Percentiles rank a stretch among this genome's conserved stretches.
Evolutionary conservation across 2,888 invertebrate species (phyloP).

Genomic region (Petrolisthes manimaculis): DNA sequence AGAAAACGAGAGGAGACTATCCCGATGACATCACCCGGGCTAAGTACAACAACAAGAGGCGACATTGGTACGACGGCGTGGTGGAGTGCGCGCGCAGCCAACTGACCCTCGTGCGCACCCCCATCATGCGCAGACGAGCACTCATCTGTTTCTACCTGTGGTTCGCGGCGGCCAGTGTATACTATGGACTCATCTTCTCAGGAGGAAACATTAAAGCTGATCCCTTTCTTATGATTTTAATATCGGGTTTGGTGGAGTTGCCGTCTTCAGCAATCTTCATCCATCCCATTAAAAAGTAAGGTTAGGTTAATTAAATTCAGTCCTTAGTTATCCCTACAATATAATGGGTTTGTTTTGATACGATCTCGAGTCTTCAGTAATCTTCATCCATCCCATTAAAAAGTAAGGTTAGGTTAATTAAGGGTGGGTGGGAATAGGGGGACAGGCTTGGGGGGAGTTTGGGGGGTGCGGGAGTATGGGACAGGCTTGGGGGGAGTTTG

Average conservation of each 20-base stretch:
- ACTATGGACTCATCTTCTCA: constrained; percentile 90
- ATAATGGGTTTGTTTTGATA: too few relatives aligned
- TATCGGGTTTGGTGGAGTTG: constrained; percentile 77
- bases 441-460: too few relatives aligned
- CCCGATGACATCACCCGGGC: too few relatives aligned
- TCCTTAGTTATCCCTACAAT: too few relatives aligned
- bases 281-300: constrained; percentile 22
- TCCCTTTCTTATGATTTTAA: constrained; percentile 86
- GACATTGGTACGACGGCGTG: neutral
- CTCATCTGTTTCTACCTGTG: constrained; percentile 82
- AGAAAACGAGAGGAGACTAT: too few relatives aligned
- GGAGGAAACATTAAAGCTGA: constrained; percentile 84
- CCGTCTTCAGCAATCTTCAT: constrained; percentile 42
- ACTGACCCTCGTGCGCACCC: constrained; percentile 78
- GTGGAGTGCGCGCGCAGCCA: constrained; percentile 65
- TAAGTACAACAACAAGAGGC: neutral
- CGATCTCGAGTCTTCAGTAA: neutral
- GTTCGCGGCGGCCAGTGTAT: constrained; percentile 87
- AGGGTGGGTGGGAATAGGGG: too few relatives aligned
- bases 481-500: too few relatives aligned
- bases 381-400: constrained; percentile 31
- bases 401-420: constrained; percentile 22
- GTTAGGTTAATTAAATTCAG: too few relatives aligned
- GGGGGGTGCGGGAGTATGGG: too few relatives aligned
- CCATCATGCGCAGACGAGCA: constrained; percentile 79